These are phyloP conservation scores for Okamejei kenojei DNA, from an alignment of 2,797 vertebrate species.

Conservation along the genomic window DNA sequence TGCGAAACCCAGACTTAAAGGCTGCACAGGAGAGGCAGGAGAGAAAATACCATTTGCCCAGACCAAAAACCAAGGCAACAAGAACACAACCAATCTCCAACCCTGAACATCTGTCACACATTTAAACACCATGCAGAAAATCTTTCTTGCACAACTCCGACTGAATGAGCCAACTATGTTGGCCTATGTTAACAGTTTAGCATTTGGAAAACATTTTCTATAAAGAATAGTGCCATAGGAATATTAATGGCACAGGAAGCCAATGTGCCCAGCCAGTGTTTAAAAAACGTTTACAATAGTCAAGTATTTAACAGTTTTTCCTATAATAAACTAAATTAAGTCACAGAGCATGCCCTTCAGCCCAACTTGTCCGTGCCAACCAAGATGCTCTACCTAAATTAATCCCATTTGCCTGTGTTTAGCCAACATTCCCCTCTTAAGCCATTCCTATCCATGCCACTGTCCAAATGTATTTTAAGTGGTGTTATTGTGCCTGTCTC, in stretches of 20 bases:
- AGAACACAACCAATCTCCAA: not conserved
- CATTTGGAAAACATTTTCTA: not conserved
- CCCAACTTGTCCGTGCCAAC: too few species aligned
- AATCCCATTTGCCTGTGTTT: too few species aligned
- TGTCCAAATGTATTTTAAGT: too few species aligned
- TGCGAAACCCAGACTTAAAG: conserved; percentile 66
- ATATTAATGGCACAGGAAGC: too few species aligned
- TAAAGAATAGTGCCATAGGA: not conserved
- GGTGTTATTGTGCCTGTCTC: too few species aligned
- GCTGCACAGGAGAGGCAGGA: not conserved
- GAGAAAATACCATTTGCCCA: not conserved
- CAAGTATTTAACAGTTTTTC: not conserved
- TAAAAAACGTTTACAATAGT: not conserved
- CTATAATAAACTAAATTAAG: not conserved
- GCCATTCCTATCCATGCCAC: too few species aligned
- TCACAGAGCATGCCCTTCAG: too few species aligned
- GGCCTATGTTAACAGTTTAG: not conserved
- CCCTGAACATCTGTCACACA: not conserved
- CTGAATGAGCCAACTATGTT: not conserved
- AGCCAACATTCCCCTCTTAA: too few species aligned
- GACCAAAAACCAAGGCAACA: not conserved
- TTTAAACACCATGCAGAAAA: not conserved
- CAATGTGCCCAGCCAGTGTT: too few species aligned
- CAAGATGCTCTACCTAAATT: too few species aligned
- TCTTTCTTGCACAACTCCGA: not conserved